Conservation (phyloP, 2,888 invertebrate genomes). For the Pammene fasciana region DNA sequence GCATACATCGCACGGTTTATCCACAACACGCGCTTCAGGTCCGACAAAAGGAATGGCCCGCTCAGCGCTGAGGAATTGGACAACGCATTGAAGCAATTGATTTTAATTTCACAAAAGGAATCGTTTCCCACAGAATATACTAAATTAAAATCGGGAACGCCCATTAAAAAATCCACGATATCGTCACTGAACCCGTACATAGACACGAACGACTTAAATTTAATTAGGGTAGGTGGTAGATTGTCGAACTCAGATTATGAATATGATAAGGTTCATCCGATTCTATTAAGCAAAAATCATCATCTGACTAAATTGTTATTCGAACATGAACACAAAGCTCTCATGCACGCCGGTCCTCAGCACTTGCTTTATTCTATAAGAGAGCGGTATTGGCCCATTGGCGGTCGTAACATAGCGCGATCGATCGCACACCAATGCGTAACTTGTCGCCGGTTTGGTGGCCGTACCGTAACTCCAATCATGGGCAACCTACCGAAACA, state of each 20-base stretch:
- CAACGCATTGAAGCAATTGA: not conserved
- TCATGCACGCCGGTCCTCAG: slow-evolving; percentile 19
- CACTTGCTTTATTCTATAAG: slow-evolving; percentile 2
- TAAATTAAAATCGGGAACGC: too few relatives aligned
- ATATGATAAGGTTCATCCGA: slow-evolving; percentile 1
- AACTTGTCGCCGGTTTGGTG: not conserved
- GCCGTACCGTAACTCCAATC: not conserved
- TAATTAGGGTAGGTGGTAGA: slow-evolving; percentile 15
- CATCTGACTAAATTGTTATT: not conserved
- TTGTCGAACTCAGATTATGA: slow-evolving; percentile 1
- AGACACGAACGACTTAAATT: slow-evolving; percentile 4
- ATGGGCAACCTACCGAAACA: slow-evolving; percentile 6
- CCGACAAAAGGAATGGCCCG: not conserved
- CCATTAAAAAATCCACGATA: not conserved
- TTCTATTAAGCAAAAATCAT: not conserved
- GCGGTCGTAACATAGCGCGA: slow-evolving; percentile 6
- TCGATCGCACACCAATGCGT: not conserved
- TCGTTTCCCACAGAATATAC: not conserved
- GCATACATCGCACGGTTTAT: not conserved
- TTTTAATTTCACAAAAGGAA: slow-evolving; percentile 4
- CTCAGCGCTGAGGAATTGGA: not conserved
- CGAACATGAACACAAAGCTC: not conserved
- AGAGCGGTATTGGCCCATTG: slow-evolving; percentile 1
- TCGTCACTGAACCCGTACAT: slow-evolving; percentile 2
- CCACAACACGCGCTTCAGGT: not conserved